Percentiles rank a stretch among this genome's conserved stretches.
Conservation (phyloP, 2,797 vertebrate genomes). For the Rhyacichthys aspro region DNA sequence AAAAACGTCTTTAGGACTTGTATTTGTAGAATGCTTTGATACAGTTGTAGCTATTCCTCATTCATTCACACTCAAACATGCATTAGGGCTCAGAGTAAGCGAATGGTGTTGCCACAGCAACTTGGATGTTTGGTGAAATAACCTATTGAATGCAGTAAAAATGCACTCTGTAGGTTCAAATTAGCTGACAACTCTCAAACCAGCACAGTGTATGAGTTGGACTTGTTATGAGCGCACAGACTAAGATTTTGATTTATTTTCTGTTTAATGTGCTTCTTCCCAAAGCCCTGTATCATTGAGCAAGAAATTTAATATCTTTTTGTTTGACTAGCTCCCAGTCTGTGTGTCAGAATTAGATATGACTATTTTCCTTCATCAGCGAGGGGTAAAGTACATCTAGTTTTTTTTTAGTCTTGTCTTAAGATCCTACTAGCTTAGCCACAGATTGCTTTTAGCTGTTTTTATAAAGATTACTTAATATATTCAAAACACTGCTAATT, state of each 20-base stretch:
- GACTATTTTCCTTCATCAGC: no score
- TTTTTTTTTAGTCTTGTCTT: no score
- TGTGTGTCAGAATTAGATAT: no score
- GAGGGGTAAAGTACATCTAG: no score
- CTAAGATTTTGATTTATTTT: background rate
- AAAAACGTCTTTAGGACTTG: background rate
- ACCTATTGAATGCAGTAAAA: background rate
- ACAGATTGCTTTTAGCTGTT: no score
- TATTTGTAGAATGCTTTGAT: background rate
- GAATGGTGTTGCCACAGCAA: background rate
- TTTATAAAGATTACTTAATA: no score
- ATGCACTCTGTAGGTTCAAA: slow-evolving; percentile 2
- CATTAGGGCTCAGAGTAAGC: background rate
- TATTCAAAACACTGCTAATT: no score
- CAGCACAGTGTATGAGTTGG: background rate
- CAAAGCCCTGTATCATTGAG: no score
- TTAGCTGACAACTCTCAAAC: background rate
- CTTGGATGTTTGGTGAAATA: background rate
- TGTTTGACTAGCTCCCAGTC: no score
- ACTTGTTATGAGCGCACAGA: background rate
- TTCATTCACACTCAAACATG: background rate
- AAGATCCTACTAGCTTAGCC: no score
- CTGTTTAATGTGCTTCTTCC: no score
- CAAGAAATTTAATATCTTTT: no score
- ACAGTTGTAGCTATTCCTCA: background rate